phyloP scores from a whole-genome alignment of 2,797 vertebrate genomes.

The Bufotes viridis region DNA sequence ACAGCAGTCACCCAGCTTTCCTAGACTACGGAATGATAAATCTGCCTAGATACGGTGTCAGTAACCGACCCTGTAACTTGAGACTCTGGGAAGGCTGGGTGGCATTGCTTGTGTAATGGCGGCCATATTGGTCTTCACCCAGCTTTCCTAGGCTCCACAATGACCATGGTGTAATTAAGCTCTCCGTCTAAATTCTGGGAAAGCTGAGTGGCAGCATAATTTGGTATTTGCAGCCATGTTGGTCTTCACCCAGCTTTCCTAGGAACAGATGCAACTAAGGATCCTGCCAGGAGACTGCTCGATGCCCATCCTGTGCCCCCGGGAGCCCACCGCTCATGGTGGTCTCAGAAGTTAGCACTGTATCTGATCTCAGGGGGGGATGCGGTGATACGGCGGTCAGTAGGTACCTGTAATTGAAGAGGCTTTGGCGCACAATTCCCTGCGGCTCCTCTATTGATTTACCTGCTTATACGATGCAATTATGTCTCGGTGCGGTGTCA shows the following conservation, averaged over 20 bases:
- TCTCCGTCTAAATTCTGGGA: too few relatives aligned
- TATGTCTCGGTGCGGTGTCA: background rate
- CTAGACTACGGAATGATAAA: background rate
- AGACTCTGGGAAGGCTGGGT: too few relatives aligned
- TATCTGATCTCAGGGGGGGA: background rate
- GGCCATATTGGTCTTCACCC: background rate
- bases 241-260: too few relatives aligned
- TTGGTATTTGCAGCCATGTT: too few relatives aligned
- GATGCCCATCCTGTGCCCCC: too few relatives aligned
- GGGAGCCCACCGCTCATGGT: background rate
- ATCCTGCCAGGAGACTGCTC: too few relatives aligned
- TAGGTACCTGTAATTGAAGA: constrained; percentile 22
- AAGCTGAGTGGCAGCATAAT: too few relatives aligned
- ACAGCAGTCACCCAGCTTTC: background rate
- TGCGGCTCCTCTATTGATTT: constrained; percentile 18
- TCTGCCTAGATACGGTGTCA: background rate
- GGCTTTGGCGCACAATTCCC: background rate
- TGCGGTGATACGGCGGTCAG: constrained; percentile 7
- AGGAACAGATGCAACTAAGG: too few relatives aligned
- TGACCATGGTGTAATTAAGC: too few relatives aligned
- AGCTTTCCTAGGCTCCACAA: too few relatives aligned
- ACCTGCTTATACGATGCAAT: constrained; percentile 33
- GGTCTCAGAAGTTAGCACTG: background rate
- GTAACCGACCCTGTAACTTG: background rate
- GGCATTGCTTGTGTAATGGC: too few relatives aligned